phyloP scores from a whole-genome alignment of 2,888 invertebrate species.

The Caradrina kadenii region DNA sequence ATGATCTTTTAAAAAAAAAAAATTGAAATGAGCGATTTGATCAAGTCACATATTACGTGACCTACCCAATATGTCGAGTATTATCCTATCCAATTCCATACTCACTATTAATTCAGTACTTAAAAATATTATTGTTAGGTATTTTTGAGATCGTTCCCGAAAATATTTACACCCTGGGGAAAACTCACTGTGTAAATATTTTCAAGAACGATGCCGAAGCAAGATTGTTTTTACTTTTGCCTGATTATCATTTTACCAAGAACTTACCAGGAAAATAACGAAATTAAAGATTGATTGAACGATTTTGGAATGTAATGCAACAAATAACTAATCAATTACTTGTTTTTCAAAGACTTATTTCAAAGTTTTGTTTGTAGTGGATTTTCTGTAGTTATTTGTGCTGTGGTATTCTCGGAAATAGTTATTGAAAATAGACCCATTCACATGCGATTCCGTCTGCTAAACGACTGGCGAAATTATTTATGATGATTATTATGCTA shows the following conservation, averaged over 20 bases:
- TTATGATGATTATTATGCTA: constrained; percentile 44
- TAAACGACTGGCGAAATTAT: constrained; percentile 46
- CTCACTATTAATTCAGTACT: background rate
- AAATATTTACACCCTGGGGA: constrained; percentile 15
- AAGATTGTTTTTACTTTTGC: constrained; percentile 4
- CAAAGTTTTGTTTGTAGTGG: constrained; percentile 9
- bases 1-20: too few species aligned
- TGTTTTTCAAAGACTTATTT: background rate
- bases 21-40: too few species aligned
- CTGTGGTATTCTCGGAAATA: constrained; percentile 40
- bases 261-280: constrained; percentile 18
- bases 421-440: constrained; percentile 47
- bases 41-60: too few species aligned
- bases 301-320: background rate
- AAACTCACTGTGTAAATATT: constrained; percentile 5
- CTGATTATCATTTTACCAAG: constrained; percentile 4
- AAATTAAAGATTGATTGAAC: background rate
- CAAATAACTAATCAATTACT: too few species aligned
- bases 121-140: background rate
- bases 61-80: too few species aligned
- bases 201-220: constrained; percentile 1
- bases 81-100: too few species aligned
- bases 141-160: background rate
- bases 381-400: constrained; percentile 4
- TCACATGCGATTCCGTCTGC: constrained; percentile 35